Percentiles rank a stretch among this genome's conserved stretches.
Evolutionary conservation across 2,113 vertebrate species (phyloP).

Genomic region (Naja naja): DNA sequence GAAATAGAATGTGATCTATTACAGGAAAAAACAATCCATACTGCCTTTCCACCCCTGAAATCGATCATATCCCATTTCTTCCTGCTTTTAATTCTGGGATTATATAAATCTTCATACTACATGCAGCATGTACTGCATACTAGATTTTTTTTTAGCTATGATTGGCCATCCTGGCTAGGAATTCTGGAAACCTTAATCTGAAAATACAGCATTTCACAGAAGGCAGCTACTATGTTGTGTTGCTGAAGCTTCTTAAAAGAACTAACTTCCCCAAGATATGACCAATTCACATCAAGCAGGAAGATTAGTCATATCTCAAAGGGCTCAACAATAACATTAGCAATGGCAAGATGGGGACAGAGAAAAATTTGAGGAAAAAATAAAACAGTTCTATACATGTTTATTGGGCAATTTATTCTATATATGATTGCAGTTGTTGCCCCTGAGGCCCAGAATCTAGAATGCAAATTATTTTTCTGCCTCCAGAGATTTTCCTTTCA

Average conservation of each 20-base stretch:
- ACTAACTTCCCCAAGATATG: background rate
- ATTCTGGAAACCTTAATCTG: background rate
- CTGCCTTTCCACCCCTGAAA: background rate
- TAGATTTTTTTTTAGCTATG: background rate
- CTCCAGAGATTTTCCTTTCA: background rate
- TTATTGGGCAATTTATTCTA: background rate
- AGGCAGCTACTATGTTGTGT: background rate
- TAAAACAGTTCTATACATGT: background rate
- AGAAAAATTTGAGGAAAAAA: background rate
- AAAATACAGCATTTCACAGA: background rate
- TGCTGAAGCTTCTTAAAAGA: background rate
- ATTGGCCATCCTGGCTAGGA: background rate
- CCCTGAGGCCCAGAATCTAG: background rate
- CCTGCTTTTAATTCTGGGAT: background rate
- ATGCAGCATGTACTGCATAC: background rate
- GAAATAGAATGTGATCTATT: background rate
- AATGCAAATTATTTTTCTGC: constrained; percentile 1
- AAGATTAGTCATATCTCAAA: constrained; percentile 61
- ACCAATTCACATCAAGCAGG: constrained; percentile 38
- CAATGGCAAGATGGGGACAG: background rate
- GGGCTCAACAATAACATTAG: background rate
- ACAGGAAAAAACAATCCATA: background rate
- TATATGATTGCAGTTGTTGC: background rate
- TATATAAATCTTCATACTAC: background rate
- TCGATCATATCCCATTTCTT: background rate